These are phyloP conservation scores for Acromyrmex heyeri DNA, from an alignment of 1,140 invertebrate species.

Conservation along the genomic window DNA sequence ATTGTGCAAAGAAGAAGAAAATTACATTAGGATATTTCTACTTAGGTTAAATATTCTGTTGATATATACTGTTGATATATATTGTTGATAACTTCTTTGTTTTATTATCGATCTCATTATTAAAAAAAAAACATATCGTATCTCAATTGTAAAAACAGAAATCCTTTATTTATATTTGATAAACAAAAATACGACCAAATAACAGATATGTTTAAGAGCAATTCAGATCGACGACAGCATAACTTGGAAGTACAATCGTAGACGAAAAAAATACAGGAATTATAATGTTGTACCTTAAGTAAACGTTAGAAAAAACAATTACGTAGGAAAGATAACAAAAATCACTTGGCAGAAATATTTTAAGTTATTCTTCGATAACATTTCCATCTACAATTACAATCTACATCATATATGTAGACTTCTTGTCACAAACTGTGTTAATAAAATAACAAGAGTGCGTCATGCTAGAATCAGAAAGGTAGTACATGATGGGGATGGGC, in stretches of 20 bases:
- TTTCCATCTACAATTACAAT: background rate
- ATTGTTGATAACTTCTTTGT: background rate
- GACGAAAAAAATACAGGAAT: background rate
- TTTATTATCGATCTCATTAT: background rate
- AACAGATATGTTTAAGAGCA: background rate
- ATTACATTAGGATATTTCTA: background rate
- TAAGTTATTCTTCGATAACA: constrained; percentile 7
- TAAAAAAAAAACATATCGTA: background rate
- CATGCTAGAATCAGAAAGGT: too few relatives aligned
- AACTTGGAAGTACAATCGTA: background rate
- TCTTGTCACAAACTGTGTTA: background rate
- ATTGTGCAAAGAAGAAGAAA: background rate
- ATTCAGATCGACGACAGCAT: background rate
- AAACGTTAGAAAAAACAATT: background rate
- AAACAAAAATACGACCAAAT: background rate
- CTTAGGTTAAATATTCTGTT: background rate
- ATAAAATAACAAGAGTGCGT: background rate
- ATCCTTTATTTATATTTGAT: background rate
- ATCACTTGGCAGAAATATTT: background rate
- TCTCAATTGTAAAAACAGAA: background rate
- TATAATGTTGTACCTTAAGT: background rate
- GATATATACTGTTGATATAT: too few relatives aligned
- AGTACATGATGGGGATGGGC: too few relatives aligned
- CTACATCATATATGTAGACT: background rate
- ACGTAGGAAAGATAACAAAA: background rate